Base-by-base conservation (phyloP, 2,888 invertebrate species). In the Chrysodeixis includens region DNA sequence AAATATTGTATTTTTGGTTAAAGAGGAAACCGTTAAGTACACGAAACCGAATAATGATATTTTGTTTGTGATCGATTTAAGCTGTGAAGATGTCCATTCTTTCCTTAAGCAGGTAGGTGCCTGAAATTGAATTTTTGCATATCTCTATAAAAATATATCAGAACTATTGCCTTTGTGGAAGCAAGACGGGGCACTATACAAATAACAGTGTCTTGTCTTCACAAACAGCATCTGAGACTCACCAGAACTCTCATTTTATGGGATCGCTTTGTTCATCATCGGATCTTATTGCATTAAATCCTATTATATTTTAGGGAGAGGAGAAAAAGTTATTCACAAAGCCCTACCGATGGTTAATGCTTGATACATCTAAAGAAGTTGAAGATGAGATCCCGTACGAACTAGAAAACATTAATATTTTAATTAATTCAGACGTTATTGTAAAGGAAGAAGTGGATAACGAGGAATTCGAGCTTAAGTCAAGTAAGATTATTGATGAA, bases 401-500 rank as follows among this genome's bases (percentile, higher is more conserved):
- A 71, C 57, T 90, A 26, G 30, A 71, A 1, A 57, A 83, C 26
- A 49, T 87, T 2, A 66, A 71, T n/a, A 80, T 93, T 62, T 73
- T 86, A 1, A 65, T 86, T n/a, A 88, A 92, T 80, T 88, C 93
- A 4, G 89, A 93, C 69, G 84, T 92, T 14, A 79, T 90, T 12
- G 30, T 91, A 12, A 73, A 88, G 5, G 74, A 83, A 56, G 79
- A 79, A 60, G 66, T 58, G 22, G 64, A 55, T 5, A 71, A 71
- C 35, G 6, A 76, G 44, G 57, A 62, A 10, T 82, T 78, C 59
- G 32, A 74, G 16, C 60, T 92, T 40, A 76, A 80, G 6, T 76
- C 83, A 64, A 76, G 92, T 92, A 69, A 86, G 88, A 83, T 57
- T 30, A 10, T 20, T 9, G 8, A 18, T 1, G 1, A 16, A 46